phyloP scores from a whole-genome alignment of 2,888 invertebrate genomes.

The Anarsia innoxiella region DNA sequence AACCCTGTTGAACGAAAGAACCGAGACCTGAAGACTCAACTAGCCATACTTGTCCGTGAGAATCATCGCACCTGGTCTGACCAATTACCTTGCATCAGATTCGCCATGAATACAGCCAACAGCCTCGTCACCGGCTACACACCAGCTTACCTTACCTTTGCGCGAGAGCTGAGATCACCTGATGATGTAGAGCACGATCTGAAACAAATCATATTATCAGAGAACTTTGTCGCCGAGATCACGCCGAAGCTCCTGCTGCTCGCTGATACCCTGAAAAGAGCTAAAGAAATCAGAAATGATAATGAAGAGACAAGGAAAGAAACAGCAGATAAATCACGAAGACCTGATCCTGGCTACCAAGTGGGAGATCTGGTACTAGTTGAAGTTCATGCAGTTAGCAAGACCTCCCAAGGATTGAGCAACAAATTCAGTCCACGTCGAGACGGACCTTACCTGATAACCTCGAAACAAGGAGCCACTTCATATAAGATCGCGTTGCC shows the following conservation, averaged over 20 bases:
- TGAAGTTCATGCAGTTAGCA: slow-evolving; percentile 9
- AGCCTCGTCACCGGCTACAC: slow-evolving; percentile 22
- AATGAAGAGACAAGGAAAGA: slow-evolving; percentile 11
- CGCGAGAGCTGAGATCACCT: slow-evolving; percentile 32
- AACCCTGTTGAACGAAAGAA: slow-evolving; percentile 34
- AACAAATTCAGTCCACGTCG: slow-evolving; percentile 9
- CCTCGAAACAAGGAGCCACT: not conserved
- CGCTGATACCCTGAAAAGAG: slow-evolving; percentile 8
- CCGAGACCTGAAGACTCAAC: slow-evolving; percentile 18
- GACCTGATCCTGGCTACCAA: slow-evolving; percentile 5
- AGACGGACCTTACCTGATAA: slow-evolving; percentile 11
- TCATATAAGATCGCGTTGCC: not conserved
- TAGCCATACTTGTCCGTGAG: slow-evolving; percentile 17
- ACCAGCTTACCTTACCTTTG: slow-evolving; percentile 34
- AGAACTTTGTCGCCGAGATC: slow-evolving; percentile 29
- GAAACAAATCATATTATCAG: slow-evolving; percentile 21
- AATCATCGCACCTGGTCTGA: slow-evolving; percentile 22
- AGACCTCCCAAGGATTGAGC: not conserved
- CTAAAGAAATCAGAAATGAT: slow-evolving; percentile 9
- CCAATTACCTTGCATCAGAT: slow-evolving; percentile 15
- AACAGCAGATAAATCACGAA: slow-evolving; percentile 4
- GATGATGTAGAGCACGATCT: slow-evolving; percentile 30
- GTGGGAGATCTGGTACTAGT: slow-evolving; percentile 12
- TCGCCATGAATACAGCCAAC: slow-evolving; percentile 15
- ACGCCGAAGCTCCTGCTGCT: slow-evolving; percentile 15